Conservation (phyloP, 2,797 vertebrate species). For the Sitta carolinensis region DNA sequence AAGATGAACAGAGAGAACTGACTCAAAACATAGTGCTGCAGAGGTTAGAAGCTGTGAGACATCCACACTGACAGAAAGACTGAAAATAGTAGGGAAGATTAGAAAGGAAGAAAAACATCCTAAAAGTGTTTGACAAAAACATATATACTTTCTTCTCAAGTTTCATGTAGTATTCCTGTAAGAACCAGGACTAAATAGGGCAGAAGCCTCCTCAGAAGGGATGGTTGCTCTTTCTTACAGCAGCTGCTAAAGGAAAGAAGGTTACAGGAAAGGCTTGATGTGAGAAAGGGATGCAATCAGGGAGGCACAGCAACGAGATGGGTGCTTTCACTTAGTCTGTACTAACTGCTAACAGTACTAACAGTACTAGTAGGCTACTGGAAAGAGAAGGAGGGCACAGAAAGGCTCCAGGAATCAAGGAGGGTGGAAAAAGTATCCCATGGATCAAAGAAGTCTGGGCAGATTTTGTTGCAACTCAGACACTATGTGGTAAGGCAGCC, state of each 20-base stretch:
- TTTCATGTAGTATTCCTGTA: not conserved
- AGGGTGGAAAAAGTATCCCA: not conserved
- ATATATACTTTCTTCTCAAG: not conserved
- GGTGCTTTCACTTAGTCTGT: not conserved
- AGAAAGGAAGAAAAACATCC: not conserved
- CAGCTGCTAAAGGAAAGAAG: not conserved
- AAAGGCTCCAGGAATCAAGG: not conserved
- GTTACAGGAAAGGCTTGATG: not conserved
- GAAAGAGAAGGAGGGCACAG: not conserved
- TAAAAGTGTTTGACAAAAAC: not conserved
- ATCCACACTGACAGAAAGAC: not conserved
- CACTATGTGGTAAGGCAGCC: not conserved
- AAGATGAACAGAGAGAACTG: not conserved
- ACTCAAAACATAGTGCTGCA: not conserved
- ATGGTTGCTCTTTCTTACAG: not conserved
- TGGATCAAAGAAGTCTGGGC: not conserved
- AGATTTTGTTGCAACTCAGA: not conserved
- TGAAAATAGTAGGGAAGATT: not conserved
- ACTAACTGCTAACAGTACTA: no score
- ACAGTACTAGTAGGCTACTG: not conserved
- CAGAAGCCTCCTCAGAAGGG: not conserved
- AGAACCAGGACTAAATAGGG: not conserved
- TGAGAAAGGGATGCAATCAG: not conserved
- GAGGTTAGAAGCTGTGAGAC: not conserved
- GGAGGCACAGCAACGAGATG: not conserved